Evolutionary conservation across 1,140 invertebrate species (phyloP), one percentile per base, ranked within the genome.

Genomic region (Proctacanthus coquilletti): DNA sequence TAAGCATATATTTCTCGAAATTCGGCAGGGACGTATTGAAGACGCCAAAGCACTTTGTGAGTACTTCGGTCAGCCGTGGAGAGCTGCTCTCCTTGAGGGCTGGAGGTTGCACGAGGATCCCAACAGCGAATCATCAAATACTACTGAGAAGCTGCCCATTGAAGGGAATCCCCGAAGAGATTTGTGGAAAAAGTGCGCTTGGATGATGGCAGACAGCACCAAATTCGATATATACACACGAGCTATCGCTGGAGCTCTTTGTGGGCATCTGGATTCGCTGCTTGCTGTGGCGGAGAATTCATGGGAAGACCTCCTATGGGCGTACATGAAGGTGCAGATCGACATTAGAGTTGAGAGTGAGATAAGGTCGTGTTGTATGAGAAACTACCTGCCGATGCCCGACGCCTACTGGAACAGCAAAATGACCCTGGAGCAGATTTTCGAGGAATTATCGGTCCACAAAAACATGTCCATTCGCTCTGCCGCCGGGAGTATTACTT

Each of bases 251-350:
- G 84, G 76, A 3, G 71, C 77, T 38, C 70, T 91, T 13, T 89
- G 86, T 65, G 91, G 91, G 0, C 79, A 92, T 59, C 53, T 93
- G 17, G 62, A 72, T 14, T 72, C 78, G 10, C 51, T 92, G 6
- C 53, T 92, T 8, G 65, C 77, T 5, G 70, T 81, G 1, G 82
- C 85, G 42, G 57, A 61, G 36, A 63, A 66, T 8, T 76, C 72
- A 11, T 95, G 89, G 89, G 77, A 86, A 52, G 92, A 97, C 62
- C 66, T 80, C 38, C 59, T 95, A 9, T 96, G 91, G 91, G 84
- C 85, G 8, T 79, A 89, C 54, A 68, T 88, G 42, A 80, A 77
- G 49, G 71, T 76, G 0, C 71, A 86, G 45, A 74, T 94, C 40
- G 89, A 95, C 57, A 72, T 81, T 11, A 68, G 75, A 42, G 84